phyloP scores from a whole-genome alignment of 1,140 invertebrate species.

The Hycleus cichorii region DNA sequence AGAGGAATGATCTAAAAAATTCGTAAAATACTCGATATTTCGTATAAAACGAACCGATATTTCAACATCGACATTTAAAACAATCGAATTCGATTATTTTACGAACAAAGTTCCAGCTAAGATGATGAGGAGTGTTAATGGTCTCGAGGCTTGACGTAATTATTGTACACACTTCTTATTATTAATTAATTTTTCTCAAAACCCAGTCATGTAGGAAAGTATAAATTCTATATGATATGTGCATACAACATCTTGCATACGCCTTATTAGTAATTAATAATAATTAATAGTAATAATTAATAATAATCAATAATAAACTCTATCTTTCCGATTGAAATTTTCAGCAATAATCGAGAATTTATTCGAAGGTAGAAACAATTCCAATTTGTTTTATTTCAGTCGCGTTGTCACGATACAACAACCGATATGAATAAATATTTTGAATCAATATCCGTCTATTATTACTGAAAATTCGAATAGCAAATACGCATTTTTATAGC shows the following conservation, averaged over 20 bases:
- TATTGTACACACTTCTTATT: conserved; percentile 32
- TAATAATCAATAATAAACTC: too few relatives aligned
- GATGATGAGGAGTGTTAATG: conserved; percentile 21
- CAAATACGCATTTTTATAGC: conserved; percentile 13
- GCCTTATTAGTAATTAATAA: conserved; percentile 8
- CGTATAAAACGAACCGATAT: background rate
- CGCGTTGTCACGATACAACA: too few relatives aligned
- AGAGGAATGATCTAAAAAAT: conserved; percentile 15
- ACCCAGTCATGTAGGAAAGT: conserved; percentile 33
- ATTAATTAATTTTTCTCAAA: background rate
- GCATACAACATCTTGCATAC: conserved; percentile 30
- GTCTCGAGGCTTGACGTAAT: conserved; percentile 29
- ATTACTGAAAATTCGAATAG: background rate
- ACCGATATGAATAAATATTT: too few relatives aligned
- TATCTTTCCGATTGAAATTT: too few relatives aligned
- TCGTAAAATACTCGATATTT: background rate
- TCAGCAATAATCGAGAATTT: too few relatives aligned
- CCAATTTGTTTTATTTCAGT: too few relatives aligned
- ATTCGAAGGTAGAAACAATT: too few relatives aligned
- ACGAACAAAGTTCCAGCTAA: conserved; percentile 19
- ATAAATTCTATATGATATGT: conserved; percentile 39
- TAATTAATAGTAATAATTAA: too few relatives aligned
- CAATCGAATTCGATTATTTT: conserved; percentile 9
- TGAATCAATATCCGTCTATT: too few relatives aligned
- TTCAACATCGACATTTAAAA: background rate